Evolutionary conservation across 2,113 vertebrate species (phyloP).

Genomic region (Carassius carassius): DNA sequence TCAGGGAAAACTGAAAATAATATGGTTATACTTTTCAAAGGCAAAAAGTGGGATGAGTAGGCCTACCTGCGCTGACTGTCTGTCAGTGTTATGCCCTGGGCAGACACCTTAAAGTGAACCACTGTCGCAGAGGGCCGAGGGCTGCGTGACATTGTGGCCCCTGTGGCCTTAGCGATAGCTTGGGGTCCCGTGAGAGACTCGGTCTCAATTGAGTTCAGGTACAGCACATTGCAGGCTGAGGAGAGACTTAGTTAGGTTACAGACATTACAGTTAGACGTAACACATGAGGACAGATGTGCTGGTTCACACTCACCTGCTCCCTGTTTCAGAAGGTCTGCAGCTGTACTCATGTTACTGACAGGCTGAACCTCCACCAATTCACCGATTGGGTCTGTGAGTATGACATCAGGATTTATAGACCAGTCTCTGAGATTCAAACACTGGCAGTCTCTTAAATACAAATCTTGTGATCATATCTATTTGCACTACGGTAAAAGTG

Average conservation of each 20-base stretch:
- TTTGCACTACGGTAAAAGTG: background rate
- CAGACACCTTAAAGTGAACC: conserved; percentile 91
- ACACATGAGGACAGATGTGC: background rate
- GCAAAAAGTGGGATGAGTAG: background rate
- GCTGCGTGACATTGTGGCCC: conserved; percentile 75
- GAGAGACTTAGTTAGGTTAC: background rate
- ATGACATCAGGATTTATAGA: background rate
- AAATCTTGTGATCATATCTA: background rate
- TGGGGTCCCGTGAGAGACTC: conserved; percentile 91
- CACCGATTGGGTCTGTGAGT: conserved; percentile 80
- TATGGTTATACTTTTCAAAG: background rate
- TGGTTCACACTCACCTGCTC: conserved; percentile 76
- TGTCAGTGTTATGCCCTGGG: conserved; percentile 88
- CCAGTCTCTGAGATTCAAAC: background rate
- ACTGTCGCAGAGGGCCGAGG: conserved; percentile 76
- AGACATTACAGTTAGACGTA: background rate
- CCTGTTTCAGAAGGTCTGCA: conserved; percentile 88
- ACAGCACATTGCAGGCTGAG: conserved; percentile 87
- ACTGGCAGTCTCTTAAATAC: background rate
- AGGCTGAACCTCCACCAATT: conserved; percentile 72
- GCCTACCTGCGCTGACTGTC: conserved; percentile 87
- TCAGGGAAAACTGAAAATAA: background rate
- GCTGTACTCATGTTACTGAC: conserved; percentile 88
- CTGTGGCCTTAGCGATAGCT: conserved; percentile 84
- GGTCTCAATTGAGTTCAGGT: conserved; percentile 88